These are phyloP conservation scores for Stenolophus ochropezus DNA, from an alignment of 2,888 invertebrate genomes.

Conservation along the genomic window DNA sequence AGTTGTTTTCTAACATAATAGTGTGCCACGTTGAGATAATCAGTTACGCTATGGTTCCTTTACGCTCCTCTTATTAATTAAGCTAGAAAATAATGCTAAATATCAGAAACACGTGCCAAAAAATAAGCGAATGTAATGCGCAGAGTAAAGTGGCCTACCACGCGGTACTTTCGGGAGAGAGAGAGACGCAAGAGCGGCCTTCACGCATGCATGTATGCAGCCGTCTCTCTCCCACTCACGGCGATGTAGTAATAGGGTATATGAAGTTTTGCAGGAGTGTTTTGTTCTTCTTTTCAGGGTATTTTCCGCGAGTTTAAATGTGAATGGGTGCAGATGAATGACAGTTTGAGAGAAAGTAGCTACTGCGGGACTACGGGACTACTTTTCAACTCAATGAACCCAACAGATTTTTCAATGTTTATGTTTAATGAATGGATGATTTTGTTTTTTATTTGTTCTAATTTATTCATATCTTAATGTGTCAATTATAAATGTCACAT, in stretches of 20 bases:
- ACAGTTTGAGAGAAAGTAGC: background rate
- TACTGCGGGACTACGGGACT: background rate
- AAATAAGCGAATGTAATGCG: constrained; percentile 17
- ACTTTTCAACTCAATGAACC: background rate
- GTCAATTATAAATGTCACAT: background rate
- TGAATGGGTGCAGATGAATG: background rate
- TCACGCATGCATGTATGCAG: constrained; percentile 38
- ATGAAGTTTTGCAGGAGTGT: constrained; percentile 1
- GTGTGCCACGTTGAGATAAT: constrained; percentile 1
- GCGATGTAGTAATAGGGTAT: background rate
- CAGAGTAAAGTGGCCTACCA: background rate
- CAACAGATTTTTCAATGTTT: background rate
- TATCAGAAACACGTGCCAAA: constrained; percentile 31
- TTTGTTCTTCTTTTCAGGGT: constrained; percentile 14
- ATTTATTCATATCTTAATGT: background rate
- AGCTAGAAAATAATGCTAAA: constrained; percentile 33
- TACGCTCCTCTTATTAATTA: constrained; percentile 32
- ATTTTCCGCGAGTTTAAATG: background rate
- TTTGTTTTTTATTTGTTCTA: background rate
- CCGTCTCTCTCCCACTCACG: constrained; percentile 1
- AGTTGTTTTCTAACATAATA: constrained; percentile 20
- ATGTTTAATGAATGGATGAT: background rate
- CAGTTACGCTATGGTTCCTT: constrained; percentile 40
- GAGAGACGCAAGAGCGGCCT: constrained; percentile 21
- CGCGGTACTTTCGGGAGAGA: constrained; percentile 18